phyloP scores from a whole-genome alignment of 2,888 invertebrate genomes.

The Seira musarum region DNA sequence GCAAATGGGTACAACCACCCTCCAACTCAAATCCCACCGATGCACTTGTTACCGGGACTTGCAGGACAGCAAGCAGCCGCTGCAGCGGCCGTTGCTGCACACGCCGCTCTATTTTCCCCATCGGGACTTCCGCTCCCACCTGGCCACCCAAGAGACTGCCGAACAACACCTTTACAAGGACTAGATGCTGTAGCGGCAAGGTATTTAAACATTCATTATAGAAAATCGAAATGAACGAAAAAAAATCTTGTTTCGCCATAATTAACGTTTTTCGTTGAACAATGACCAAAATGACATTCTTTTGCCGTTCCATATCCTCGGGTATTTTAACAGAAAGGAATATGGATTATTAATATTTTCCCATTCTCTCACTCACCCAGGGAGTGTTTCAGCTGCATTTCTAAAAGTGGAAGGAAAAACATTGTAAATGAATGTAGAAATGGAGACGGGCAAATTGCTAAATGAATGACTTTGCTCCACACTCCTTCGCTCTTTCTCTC shows the following conservation, averaged over 20 bases:
- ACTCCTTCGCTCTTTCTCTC: neutral
- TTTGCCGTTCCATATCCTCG: neutral
- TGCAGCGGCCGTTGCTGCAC: conserved; percentile 74
- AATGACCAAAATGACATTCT: conserved; percentile 18
- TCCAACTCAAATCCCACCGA: conserved; percentile 91
- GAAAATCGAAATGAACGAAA: too few species aligned
- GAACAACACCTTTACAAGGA: conserved; percentile 78
- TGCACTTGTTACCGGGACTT: conserved; percentile 93
- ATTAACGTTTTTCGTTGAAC: too few species aligned
- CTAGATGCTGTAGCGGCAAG: conserved; percentile 88
- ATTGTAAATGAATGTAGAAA: conserved; percentile 25
- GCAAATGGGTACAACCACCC: conserved; percentile 96
- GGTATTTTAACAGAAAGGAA: too few species aligned
- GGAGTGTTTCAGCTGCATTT: too few species aligned
- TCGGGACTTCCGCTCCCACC: conserved; percentile 83
- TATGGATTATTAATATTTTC: too few species aligned
- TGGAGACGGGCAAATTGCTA: conserved; percentile 17
- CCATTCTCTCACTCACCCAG: too few species aligned
- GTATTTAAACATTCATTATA: conserved; percentile 74
- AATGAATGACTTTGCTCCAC: conserved; percentile 26
- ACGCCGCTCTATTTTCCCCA: conserved; percentile 88
- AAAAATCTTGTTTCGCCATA: too few species aligned
- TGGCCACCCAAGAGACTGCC: conserved; percentile 83
- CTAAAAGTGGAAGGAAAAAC: too few species aligned
- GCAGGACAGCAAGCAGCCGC: conserved; percentile 71